A percentile compares a stretch with the other conserved stretches of the same genome.
These are phyloP conservation scores for Ernsta delagoae DNA, from an alignment of 2,888 invertebrate species.

Conservation along the genomic window DNA sequence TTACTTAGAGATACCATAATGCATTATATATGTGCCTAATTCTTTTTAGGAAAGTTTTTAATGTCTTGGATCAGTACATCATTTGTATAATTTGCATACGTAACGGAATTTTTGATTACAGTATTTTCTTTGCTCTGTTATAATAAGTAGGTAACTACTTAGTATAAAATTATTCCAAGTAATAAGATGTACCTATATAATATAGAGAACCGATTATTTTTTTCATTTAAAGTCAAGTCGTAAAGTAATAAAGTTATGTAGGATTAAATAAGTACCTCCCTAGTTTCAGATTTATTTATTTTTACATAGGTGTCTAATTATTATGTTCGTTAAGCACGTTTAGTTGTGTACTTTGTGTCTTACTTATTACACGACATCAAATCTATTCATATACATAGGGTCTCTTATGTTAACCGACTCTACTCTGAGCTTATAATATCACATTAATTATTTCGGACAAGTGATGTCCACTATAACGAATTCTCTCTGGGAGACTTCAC, in stretches of 20 bases:
- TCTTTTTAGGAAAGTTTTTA: no score
- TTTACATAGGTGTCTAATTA: no score
- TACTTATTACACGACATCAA: slow-evolving; percentile 76
- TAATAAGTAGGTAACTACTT: not conserved
- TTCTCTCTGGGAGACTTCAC: slow-evolving; percentile 38
- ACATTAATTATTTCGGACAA: slow-evolving; percentile 70
- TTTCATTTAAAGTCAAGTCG: slow-evolving; percentile 9
- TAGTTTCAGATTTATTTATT: slow-evolving; percentile 25
- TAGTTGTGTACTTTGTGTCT: slow-evolving; percentile 25
- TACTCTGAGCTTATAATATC: slow-evolving; percentile 80
- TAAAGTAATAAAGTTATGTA: slow-evolving; percentile 18
- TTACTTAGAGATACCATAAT: no score
- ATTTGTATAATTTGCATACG: no score
- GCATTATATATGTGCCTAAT: no score
- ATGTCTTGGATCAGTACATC: no score
- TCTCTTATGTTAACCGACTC: slow-evolving; percentile 53
- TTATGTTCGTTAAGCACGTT: slow-evolving; percentile 13
- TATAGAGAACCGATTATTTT: not conserved
- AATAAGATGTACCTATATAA: not conserved
- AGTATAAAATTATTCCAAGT: not conserved
- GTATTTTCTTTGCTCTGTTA: no score
- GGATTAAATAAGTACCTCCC: slow-evolving; percentile 20
- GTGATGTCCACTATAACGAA: slow-evolving; percentile 51
- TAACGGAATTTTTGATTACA: no score
- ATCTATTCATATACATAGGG: slow-evolving; percentile 56